Evolutionary conservation across 2,113 vertebrate species (phyloP), one percentile per base, ranked within the genome.

Genomic region (Panurus biarmicus): DNA sequence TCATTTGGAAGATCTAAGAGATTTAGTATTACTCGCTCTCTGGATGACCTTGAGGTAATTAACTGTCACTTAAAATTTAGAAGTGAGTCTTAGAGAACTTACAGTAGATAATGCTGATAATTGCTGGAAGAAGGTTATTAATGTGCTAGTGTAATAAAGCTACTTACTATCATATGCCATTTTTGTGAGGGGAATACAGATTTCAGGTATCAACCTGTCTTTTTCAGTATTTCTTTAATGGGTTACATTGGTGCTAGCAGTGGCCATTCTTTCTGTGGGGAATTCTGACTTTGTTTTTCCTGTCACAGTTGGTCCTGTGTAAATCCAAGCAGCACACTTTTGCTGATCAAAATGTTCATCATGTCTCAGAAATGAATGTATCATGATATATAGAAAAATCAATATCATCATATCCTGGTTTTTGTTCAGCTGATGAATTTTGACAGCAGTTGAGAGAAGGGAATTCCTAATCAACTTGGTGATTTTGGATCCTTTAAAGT

Each of bases 31-130:
- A 99, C 99, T 7, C 98, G 99, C 51, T 99, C 99, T 17, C 98
- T 99, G 82, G 99, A 99, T 53, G 98, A 99, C 93, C 98, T 99
- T 12, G 98, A 99, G 98, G 99, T 99, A 98, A 97, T 51, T 75
- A 80, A 71, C 25, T 89, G 67, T 19, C 73, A 84, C 11, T 78
- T 88, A 42, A 80, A 88, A 84, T 48, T 70, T 66, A 48, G 14
- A 83, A 87, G 5, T 50, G 31, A 76, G 14, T 76, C 38, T 56
- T 64, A 25, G 14, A 69, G n/a, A 75, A 23, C 11, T 79, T 66
- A 14, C 3, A 61, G 48, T 87, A 81, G 31, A 56, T 86, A 74
- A 76, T 65, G 44, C 36, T 82, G 44, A 20, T 79, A 58, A 56
- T 64, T 87, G 56, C 51, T 77, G 58, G 28, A 69, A 57, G 56